Evolutionary conservation across 2,797 vertebrate genomes (phyloP).

Genomic region (Enteromius anoplus): DNA sequence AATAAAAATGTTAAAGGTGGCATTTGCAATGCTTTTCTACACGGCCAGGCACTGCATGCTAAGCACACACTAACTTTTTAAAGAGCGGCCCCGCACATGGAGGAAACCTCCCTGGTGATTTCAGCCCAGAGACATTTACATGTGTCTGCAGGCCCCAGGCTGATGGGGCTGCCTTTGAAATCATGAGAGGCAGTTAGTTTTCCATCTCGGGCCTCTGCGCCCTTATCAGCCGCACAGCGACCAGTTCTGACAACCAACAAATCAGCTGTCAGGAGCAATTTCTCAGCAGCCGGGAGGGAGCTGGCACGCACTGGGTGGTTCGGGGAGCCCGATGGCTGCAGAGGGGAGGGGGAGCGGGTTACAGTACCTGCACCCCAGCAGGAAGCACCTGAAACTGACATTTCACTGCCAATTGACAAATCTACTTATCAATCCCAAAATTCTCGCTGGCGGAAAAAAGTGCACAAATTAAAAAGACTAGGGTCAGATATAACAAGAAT

Average conservation of each 20-base stretch:
- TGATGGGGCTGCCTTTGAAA: slow-evolving; percentile 63
- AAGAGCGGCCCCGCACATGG: slow-evolving; percentile 25
- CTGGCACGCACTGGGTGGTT: slow-evolving; percentile 32
- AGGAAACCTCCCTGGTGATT: slow-evolving; percentile 57
- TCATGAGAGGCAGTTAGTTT: slow-evolving; percentile 63
- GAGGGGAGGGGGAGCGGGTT: slow-evolving; percentile 20
- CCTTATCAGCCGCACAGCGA: slow-evolving; percentile 64
- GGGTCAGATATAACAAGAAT: neutral
- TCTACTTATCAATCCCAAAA: slow-evolving; percentile 21
- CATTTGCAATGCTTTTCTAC: slow-evolving; percentile 8
- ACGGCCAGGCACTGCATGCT: neutral
- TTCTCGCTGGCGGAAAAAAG: neutral
- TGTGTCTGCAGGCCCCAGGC: slow-evolving; percentile 58
- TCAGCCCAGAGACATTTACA: slow-evolving; percentile 64
- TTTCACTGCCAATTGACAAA: slow-evolving; percentile 21
- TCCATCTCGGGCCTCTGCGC: slow-evolving; percentile 58
- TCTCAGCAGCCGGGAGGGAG: slow-evolving; percentile 60
- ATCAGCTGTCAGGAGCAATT: slow-evolving; percentile 72
- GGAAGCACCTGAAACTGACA: slow-evolving; percentile 29
- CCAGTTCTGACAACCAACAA: slow-evolving; percentile 72
- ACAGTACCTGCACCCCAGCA: slow-evolving; percentile 51
- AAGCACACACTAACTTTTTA: slow-evolving; percentile 31
- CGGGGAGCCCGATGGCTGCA: slow-evolving; percentile 8
- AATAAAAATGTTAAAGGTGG: slow-evolving; percentile 38
- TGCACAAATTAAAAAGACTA: neutral